Evolutionary conservation across 2,797 vertebrate species (phyloP).

Genomic region (Rhabdomys pumilio): DNA sequence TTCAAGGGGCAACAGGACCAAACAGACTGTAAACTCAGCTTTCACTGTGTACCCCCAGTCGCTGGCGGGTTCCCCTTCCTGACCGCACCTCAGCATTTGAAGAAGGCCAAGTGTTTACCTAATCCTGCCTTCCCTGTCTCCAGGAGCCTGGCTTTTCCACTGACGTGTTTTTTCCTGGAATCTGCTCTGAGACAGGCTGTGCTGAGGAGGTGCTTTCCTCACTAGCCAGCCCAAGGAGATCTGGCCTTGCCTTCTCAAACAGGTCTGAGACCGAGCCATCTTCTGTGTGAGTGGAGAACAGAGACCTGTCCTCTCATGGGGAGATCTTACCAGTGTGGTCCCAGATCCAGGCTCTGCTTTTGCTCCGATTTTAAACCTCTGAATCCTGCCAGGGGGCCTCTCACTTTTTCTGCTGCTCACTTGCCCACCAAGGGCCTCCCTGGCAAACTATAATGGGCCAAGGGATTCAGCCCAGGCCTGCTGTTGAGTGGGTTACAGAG

Average conservation of each 20-base stretch:
- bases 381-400: neutral
- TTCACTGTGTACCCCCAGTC: neutral
- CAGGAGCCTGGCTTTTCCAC: conserved; percentile 67
- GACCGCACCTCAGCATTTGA: conserved; percentile 42
- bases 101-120: neutral
- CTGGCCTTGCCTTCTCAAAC: neutral
- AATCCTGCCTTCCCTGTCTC: conserved; percentile 63
- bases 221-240: neutral
- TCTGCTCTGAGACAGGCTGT: neutral
- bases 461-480: neutral
- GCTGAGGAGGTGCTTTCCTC: neutral
- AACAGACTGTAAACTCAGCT: conserved; percentile 66
- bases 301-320: neutral
- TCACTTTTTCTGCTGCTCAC: neutral
- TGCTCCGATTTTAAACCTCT: neutral
- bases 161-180: conserved; percentile 66
- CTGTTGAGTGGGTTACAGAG: neutral
- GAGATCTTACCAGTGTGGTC: neutral
- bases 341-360: neutral
- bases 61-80: conserved; percentile 41
- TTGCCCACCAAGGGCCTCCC: neutral
- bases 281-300: neutral
- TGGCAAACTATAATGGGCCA: neutral
- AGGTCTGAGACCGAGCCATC: rapidly evolving
- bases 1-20: conserved; percentile 77